A percentile compares a stretch with the other conserved stretches of the same genome.
phyloP scores from a whole-genome alignment of 2,113 vertebrate species.

The Pteronura brasiliensis region DNA sequence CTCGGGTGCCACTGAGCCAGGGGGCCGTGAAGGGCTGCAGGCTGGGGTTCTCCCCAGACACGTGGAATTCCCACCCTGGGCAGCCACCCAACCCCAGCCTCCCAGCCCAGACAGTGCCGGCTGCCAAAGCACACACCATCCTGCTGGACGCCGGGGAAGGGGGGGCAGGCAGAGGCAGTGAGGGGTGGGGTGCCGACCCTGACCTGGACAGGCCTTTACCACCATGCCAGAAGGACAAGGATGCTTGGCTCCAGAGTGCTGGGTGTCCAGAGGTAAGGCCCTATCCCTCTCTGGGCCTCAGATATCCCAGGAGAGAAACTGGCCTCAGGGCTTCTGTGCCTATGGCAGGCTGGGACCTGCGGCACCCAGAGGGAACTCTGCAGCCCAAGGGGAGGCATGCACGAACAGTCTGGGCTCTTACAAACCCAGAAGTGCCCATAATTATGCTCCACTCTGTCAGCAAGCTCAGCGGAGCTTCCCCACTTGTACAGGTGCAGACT shows the following conservation, averaged over 20 bases:
- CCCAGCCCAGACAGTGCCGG: constrained; percentile 77
- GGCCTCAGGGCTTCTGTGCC: background rate
- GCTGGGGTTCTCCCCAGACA: constrained; percentile 72
- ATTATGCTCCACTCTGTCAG: background rate
- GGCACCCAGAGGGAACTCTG: background rate
- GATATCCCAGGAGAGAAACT: background rate
- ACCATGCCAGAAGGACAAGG: background rate
- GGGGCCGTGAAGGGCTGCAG: background rate
- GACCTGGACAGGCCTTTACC: background rate
- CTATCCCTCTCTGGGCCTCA: background rate
- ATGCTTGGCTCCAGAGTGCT: background rate
- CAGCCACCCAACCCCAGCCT: constrained; percentile 81
- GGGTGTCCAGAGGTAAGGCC: background rate
- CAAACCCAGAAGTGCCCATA: background rate
- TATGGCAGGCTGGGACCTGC: background rate
- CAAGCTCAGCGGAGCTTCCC: background rate
- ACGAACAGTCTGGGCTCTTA: background rate
- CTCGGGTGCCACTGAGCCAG: background rate
- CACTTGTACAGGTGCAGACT: background rate
- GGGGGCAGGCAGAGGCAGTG: background rate
- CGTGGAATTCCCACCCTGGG: constrained; percentile 80
- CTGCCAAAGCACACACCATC: constrained; percentile 86
- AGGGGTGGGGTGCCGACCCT: background rate
- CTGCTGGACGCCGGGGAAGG: background rate
- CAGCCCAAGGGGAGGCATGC: background rate